phyloP scores from a whole-genome alignment of 2,113 vertebrate species.

The Mandrillus leucophaeus region DNA sequence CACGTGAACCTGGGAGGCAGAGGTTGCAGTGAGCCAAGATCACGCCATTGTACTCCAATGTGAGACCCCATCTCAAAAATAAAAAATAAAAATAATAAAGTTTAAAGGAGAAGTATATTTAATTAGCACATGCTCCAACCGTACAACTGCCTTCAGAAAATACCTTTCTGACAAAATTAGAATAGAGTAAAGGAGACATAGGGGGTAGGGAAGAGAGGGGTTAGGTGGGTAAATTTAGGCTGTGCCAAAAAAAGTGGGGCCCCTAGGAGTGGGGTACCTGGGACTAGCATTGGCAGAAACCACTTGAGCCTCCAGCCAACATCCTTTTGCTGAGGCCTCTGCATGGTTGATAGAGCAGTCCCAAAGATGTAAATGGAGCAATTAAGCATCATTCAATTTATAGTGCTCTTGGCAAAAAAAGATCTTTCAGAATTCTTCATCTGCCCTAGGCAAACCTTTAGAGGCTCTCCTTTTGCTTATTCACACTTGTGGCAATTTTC shows the following conservation, averaged over 20 bases:
- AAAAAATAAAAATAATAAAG: background rate
- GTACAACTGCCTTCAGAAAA: background rate
- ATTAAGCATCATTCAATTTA: background rate
- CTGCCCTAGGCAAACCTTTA: conserved; percentile 1
- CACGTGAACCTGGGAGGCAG: no score
- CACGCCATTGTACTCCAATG: no score
- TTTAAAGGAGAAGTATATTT: background rate
- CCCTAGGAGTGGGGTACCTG: background rate
- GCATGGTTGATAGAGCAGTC: background rate
- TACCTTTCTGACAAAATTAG: background rate
- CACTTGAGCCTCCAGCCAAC: background rate
- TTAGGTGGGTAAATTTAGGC: no score
- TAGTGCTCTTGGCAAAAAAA: background rate
- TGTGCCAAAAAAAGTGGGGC: background rate
- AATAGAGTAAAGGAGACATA: background rate
- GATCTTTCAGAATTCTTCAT: background rate
- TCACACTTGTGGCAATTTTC: background rate
- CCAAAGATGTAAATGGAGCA: background rate
- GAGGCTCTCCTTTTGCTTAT: background rate
- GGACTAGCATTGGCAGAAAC: background rate
- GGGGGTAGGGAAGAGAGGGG: fast-evolving
- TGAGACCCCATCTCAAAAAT: no score
- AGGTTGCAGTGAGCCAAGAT: no score
- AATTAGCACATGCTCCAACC: background rate
- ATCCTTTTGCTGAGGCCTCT: background rate